Evolutionary conservation across 2,888 invertebrate genomes (phyloP).

Genomic region (Drosophila pegasa): DNA sequence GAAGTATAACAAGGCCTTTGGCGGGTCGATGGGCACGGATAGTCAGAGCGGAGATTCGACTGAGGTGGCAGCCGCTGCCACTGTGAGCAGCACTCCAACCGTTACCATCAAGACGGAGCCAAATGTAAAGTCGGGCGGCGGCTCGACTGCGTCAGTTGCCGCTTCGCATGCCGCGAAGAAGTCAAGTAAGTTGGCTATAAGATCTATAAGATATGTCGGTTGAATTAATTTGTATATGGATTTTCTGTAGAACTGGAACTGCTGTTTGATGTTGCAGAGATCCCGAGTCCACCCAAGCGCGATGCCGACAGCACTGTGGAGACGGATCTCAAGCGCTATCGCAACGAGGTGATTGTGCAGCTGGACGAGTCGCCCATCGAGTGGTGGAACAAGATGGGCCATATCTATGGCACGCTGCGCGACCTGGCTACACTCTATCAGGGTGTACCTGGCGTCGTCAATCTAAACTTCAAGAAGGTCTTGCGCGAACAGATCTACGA

Average conservation of each 20-base stretch:
- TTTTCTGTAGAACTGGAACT: constrained; percentile 77
- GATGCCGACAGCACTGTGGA: constrained; percentile 75
- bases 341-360: constrained; percentile 80
- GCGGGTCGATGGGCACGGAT: constrained; percentile 35
- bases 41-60: constrained; percentile 41
- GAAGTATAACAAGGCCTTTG: constrained; percentile 73
- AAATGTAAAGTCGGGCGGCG: constrained; percentile 42
- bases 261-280: constrained; percentile 80
- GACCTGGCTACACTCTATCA: constrained; percentile 80
- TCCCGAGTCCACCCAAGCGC: constrained; percentile 50
- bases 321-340: constrained; percentile 81
- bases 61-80: constrained; percentile 46
- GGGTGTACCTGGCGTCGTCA: constrained; percentile 83
- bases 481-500: constrained; percentile 81
- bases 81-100: constrained; percentile 40
- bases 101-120: constrained; percentile 63
- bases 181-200: constrained; percentile 61
- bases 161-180: constrained; percentile 45
- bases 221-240: constrained; percentile 1
- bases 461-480: constrained; percentile 78
- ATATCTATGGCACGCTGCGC: constrained; percentile 78
- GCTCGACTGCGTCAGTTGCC: neutral
- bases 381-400: constrained; percentile 83
- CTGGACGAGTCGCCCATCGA: constrained; percentile 83
- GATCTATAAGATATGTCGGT: neutral